Evolutionary conservation across 2,888 invertebrate species (phyloP), one percentile per base, ranked within the genome.

Genomic region (Drosophila buzzatii): DNA sequence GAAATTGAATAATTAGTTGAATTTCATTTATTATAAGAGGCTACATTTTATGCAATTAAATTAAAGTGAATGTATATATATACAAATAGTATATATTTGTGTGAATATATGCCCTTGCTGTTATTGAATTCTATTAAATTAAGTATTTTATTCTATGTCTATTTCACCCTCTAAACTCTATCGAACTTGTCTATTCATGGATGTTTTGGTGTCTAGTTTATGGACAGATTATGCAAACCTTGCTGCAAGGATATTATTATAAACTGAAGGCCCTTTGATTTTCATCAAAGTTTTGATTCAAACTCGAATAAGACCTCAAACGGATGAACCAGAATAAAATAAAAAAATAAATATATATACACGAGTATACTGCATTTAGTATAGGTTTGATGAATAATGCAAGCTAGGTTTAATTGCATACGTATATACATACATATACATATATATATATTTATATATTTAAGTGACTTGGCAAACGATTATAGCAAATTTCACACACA

Each of bases 341-440:
- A 27, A 47, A 20, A 20, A 20, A 20, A 23, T 33, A 52, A 23
- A 73, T 67, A 49, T 55, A 81, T 86, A 86, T 84, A 89, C 85
- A 83, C 73, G 82, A 66, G 89, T 88, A 88, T 87, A 88, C 87
- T 84, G 82, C 88, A 85, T 82, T 80, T 85, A 89, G 89, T 55
- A 73, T 81, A 85, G 64, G 67, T 69, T 63, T 67, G 63, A 65
- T 67, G 63, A 65, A 56, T 64, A 53, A 62, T 53, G 31, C 18
- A 53, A 67, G 23, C 41, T 65, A 75, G 39, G 51, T 53, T 61
- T 64, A 69, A 73, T 37, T 41, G 39, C 57, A 58, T 67, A 73
- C 20, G 14, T 67, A 81, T 20, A 78, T 73, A 70, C 61, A 74
- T 41, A 39, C 6, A 39, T 39, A 41, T 1, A 63, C 49, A 67